Base-by-base conservation (phyloP, 2,888 invertebrate species). In the Ornithoptera priamus region DNA sequence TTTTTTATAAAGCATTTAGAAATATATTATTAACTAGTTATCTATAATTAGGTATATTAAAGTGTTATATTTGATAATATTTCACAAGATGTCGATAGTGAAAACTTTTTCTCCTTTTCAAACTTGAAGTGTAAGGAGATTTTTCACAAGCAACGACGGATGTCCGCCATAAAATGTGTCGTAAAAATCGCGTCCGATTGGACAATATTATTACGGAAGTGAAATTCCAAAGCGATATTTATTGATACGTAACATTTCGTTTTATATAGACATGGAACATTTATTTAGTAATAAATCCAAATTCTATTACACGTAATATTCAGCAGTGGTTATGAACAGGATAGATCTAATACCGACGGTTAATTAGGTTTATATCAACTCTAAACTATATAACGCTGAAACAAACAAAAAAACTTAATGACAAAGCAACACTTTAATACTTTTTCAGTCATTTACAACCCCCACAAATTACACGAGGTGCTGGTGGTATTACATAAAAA, bases 131-230 rank as follows among this genome's bases (percentile, higher is more conserved):
- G 53, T n/a, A 56, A 61, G 53, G 56, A 53, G 56, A 53, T 68
- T 62, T 68, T 20, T 46, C 70, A 61, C 64, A 62, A 60, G 69
- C 53, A 7, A 53, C 50, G 20, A 56, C 36, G 36, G 61, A 61
- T 61, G 46, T 60, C 42, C 64, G 75, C 46, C 75, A 71, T 76
- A 77, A 78, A 78, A 74, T 74, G 58, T n/a, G 66, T 75, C 77
- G 72, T 79, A 78, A 76, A 76, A 77, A 68, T 61, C 30, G 67
- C 61, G 15, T 67, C 67, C 67, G 39, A 56, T 56, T 62, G 56
- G 72, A 70, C 22, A 56, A n/a, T 64, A 64, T 64, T 39, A 64
- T 64, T 56, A 57, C n/a, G 39, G 39, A 12, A 30, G 56, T 42
- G 66, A 50, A 53, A 24, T 17, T 67, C 42, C 57, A 12, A 53